phyloP scores from a whole-genome alignment of 2,888 invertebrate genomes.

The Xestia xanthographa region DNA sequence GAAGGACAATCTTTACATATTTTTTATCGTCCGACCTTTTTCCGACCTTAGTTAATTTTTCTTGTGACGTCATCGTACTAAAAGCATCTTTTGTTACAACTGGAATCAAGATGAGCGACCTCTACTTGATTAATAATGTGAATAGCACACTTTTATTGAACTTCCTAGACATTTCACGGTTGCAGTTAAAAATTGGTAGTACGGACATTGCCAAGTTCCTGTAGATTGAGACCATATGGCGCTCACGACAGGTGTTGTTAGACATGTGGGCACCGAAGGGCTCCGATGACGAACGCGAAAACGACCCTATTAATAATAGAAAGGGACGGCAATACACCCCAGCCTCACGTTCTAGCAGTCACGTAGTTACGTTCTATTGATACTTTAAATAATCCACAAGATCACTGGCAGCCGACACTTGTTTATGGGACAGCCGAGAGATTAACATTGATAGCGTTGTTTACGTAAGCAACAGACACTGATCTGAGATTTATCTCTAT shows the following conservation, averaged over 20 bases:
- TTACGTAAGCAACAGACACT: constrained; percentile 51
- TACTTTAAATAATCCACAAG: constrained; percentile 78
- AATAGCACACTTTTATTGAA: constrained; percentile 70
- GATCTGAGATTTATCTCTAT: constrained; percentile 71
- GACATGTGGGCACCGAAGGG: constrained; percentile 86
- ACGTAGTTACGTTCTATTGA: constrained; percentile 74
- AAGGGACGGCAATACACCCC: constrained; percentile 74
- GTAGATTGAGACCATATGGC: constrained; percentile 76
- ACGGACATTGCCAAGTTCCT: constrained; percentile 64
- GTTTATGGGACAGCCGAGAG: constrained; percentile 69
- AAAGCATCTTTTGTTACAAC: constrained; percentile 53
- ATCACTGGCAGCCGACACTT: constrained; percentile 67
- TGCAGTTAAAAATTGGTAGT: constrained; percentile 65
- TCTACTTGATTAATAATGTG: constrained; percentile 53
- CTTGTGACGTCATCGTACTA: constrained; percentile 40
- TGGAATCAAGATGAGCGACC: constrained; percentile 54
- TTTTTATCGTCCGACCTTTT: constrained; percentile 66
- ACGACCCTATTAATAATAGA: constrained; percentile 72
- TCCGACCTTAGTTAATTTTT: constrained; percentile 66
- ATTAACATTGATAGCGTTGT: constrained; percentile 64
- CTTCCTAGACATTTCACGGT: constrained; percentile 82
- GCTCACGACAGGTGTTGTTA: constrained; percentile 82
- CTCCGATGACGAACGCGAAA: constrained; percentile 78
- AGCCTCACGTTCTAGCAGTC: constrained; percentile 70
- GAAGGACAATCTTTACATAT: constrained; percentile 69